Percentiles rank a stretch among this genome's conserved stretches.
These are phyloP conservation scores for Parnassius mnemosyne DNA, from an alignment of 2,888 invertebrate genomes.

Conservation along the genomic window DNA sequence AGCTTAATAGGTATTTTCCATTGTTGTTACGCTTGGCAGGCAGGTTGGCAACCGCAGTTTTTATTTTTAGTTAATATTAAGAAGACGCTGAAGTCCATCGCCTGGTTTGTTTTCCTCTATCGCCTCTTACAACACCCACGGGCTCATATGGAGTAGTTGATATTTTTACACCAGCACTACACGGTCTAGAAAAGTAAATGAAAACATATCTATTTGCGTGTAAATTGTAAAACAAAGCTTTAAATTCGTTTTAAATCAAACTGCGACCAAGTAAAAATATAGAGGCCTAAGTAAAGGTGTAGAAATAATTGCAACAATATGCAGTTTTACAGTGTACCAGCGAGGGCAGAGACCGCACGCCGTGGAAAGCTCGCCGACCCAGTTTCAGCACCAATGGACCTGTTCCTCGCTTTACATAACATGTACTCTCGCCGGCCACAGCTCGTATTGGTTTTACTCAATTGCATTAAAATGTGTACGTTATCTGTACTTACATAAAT, in stretches of 20 bases:
- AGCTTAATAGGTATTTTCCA: no score
- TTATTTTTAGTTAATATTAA: no score
- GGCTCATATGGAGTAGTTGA: no score
- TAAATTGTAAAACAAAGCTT: not conserved
- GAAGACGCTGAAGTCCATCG: no score
- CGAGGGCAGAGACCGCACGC: slow-evolving; percentile 46
- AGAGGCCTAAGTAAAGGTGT: not conserved
- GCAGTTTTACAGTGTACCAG: slow-evolving; percentile 10
- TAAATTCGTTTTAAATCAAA: no score
- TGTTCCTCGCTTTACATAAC: slow-evolving; percentile 47
- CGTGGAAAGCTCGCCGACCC: slow-evolving; percentile 64
- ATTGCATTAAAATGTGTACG: slow-evolving; percentile 24
- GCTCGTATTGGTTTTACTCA: slow-evolving; percentile 25
- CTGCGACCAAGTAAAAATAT: not conserved
- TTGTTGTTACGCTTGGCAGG: not conserved
- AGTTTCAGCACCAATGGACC: slow-evolving; percentile 46
- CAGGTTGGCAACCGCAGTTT: no score
- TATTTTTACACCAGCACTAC: no score
- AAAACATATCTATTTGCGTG: not conserved
- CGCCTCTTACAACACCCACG: no score
- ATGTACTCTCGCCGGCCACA: slow-evolving; percentile 34
- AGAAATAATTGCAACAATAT: slow-evolving; percentile 10
- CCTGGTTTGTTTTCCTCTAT: no score
- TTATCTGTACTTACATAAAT: slow-evolving; percentile 28
- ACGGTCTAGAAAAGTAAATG: not conserved